phyloP scores from a whole-genome alignment of 2,888 invertebrate species.

The Tachina lurida region DNA sequence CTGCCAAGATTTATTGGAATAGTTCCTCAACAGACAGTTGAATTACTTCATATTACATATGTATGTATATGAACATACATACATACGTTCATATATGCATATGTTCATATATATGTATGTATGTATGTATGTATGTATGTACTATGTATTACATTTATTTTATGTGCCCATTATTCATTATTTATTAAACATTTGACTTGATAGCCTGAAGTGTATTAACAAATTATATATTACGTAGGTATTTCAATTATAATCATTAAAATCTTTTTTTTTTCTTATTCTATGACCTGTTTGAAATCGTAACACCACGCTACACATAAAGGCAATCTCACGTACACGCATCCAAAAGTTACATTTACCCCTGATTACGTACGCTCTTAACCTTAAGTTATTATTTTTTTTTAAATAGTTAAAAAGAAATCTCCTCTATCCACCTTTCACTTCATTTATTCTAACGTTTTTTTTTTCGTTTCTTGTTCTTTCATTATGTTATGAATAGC shows the following conservation, averaged over 20 bases:
- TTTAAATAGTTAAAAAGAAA: slow-evolving; percentile 11
- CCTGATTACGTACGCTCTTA: slow-evolving; percentile 9
- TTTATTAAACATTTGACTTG: neutral
- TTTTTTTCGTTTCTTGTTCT: slow-evolving; percentile 30
- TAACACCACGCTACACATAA: neutral
- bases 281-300: neutral
- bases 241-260: slow-evolving; percentile 12
- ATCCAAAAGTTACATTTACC: slow-evolving; percentile 7
- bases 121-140: neutral
- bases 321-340: neutral
- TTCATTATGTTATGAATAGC: slow-evolving; percentile 39
- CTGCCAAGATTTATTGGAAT: too few relatives aligned
- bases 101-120: too few relatives aligned
- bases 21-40: too few relatives aligned
- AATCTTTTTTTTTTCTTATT: neutral
- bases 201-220: neutral
- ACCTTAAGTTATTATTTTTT: neutral
- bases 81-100: too few relatives aligned
- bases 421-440: slow-evolving; percentile 25
- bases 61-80: too few relatives aligned
- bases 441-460: slow-evolving; percentile 56
- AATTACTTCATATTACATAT: too few relatives aligned
- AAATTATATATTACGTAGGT: neutral
- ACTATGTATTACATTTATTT: neutral
- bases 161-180: neutral